Percentiles rank a stretch among this genome's conserved stretches.
phyloP scores from a whole-genome alignment of 2,113 vertebrate species.

The Colaptes auratus region DNA sequence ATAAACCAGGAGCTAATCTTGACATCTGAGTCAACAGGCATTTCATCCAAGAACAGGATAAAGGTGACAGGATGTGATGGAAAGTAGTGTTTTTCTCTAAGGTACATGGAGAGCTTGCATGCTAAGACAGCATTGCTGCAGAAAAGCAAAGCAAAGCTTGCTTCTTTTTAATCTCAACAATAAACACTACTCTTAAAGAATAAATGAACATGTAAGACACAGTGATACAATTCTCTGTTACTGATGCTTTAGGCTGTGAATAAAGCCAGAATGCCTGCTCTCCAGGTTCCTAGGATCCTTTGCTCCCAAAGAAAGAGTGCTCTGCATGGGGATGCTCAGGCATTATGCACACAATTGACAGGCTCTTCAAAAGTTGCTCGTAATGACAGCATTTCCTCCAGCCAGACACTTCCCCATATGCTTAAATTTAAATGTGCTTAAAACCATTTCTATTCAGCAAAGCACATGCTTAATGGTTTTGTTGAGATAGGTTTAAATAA shows the following conservation, averaged over 20 bases:
- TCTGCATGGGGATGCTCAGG: neutral
- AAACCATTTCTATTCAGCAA: neutral
- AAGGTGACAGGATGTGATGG: neutral
- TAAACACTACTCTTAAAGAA: neutral
- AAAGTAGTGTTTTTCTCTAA: neutral
- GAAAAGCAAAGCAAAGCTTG: neutral
- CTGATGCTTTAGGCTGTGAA: neutral
- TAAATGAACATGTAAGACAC: neutral
- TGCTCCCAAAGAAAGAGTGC: neutral
- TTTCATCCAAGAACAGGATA: neutral
- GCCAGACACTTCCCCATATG: neutral
- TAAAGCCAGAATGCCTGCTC: neutral
- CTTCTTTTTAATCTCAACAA: neutral
- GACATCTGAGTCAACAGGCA: constrained; percentile 16
- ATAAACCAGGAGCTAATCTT: neutral
- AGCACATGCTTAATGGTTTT: neutral
- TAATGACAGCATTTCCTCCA: neutral
- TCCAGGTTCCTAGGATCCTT: neutral
- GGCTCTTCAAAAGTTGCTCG: neutral
- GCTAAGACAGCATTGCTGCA: neutral
- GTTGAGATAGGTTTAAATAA: neutral
- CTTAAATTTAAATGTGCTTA: neutral
- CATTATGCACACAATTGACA: neutral
- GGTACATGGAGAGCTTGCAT: neutral
- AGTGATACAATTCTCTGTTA: neutral